Conservation (phyloP, 2,797 vertebrate species). For the Borostomias antarcticus region DNA sequence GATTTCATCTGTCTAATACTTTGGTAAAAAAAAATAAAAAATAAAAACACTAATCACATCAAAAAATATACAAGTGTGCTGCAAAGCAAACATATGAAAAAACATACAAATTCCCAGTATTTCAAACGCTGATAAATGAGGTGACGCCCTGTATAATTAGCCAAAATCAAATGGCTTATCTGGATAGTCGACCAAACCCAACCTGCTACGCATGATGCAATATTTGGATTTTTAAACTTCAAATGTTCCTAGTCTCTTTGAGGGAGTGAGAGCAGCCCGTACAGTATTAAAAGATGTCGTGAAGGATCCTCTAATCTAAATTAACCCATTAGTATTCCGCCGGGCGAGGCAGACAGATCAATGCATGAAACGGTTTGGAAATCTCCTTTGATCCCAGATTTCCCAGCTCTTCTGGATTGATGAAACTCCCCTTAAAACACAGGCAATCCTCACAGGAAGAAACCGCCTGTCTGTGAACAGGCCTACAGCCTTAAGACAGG, state of each 20-base stretch:
- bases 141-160: too few relatives aligned
- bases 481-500: neutral
- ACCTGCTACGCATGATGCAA: constrained; percentile 5
- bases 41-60: too few relatives aligned
- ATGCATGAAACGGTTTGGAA: constrained; percentile 18
- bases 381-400: constrained; percentile 19
- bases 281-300: constrained; percentile 8
- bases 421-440: constrained; percentile 11
- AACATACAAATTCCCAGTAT: too few relatives aligned
- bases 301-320: constrained; percentile 15
- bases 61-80: constrained; percentile 22
- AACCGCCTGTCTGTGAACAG: neutral
- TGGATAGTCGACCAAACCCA: neutral
- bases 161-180: neutral
- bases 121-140: too few relatives aligned
- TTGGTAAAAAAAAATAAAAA: neutral
- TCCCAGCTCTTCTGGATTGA: constrained; percentile 18
- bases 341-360: constrained; percentile 6
- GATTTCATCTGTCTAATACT: constrained; percentile 27
- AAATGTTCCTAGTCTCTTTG: constrained; percentile 1
- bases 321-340: constrained; percentile 20
- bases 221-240: constrained; percentile 4
- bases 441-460: neutral
- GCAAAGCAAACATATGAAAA: constrained; percentile 27
- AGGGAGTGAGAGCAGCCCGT: neutral